Percentiles rank a stretch among this genome's conserved stretches.
phyloP scores from a whole-genome alignment of 2,888 invertebrate genomes.

The Andrena haemorrhoa region DNA sequence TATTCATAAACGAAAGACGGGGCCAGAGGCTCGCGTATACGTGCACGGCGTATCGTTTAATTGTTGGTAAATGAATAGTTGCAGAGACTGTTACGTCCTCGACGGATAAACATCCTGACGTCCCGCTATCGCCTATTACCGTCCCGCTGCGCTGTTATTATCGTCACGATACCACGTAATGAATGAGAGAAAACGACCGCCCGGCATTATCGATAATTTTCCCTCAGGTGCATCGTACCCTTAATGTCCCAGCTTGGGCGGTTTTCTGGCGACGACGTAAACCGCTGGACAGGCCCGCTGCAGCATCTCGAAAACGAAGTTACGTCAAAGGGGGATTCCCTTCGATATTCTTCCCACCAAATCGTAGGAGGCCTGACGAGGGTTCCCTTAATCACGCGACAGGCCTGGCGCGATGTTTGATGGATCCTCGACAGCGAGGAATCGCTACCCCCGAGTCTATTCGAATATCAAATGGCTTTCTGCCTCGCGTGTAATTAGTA shows the following conservation, averaged over 20 bases:
- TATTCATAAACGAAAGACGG: conserved; percentile 53
- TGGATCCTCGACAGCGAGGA: conserved; percentile 21
- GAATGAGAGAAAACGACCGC: conserved; percentile 75
- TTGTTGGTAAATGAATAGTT: conserved; percentile 67
- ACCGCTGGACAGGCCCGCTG: conserved; percentile 18
- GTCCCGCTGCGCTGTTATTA: conserved; percentile 66
- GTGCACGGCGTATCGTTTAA: conserved; percentile 55
- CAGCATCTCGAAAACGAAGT: conserved; percentile 59
- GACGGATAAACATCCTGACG: conserved; percentile 63
- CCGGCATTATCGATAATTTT: conserved; percentile 73
- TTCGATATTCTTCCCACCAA: conserved; percentile 20
- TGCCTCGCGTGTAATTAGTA: not conserved
- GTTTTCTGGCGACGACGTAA: conserved; percentile 69
- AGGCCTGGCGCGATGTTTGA: conserved; percentile 23
- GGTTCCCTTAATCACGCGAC: conserved; percentile 18
- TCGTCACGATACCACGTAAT: conserved; percentile 72
- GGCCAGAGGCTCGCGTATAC: not conserved
- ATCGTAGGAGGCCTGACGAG: conserved; percentile 22
- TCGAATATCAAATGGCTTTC: conserved; percentile 14
- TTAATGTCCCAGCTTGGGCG: conserved; percentile 71
- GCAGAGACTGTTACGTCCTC: conserved; percentile 40
- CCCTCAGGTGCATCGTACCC: conserved; percentile 71
- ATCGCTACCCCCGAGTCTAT: conserved; percentile 25
- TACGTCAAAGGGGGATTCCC: conserved; percentile 26
- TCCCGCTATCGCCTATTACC: conserved; percentile 69